These are phyloP conservation scores for Pyrgus malvae DNA, from an alignment of 2,888 invertebrate species.

Conservation along the genomic window DNA sequence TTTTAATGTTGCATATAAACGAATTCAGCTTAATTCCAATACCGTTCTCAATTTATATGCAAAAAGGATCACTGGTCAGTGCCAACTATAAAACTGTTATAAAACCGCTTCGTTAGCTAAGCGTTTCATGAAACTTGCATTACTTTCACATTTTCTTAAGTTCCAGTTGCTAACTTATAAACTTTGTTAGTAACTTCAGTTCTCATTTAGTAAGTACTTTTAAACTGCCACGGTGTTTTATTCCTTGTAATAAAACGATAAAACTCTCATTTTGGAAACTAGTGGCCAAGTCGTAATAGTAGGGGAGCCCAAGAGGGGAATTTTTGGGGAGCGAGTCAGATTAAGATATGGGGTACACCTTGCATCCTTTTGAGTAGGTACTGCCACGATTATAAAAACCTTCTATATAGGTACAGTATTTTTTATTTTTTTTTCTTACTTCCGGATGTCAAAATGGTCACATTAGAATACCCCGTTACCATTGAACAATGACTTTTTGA, in stretches of 20 bases:
- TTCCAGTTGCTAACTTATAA: slow-evolving; percentile 18
- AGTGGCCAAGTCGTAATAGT: background rate
- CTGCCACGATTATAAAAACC: too few relatives aligned
- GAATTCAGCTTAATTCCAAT: too few relatives aligned
- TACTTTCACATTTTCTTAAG: slow-evolving; percentile 21
- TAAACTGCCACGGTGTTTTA: slow-evolving; percentile 19
- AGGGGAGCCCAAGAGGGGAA: too few relatives aligned
- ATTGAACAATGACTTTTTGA: too few relatives aligned
- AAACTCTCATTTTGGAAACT: slow-evolving; percentile 20
- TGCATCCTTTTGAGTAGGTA: too few relatives aligned
- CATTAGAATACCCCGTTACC: too few relatives aligned
- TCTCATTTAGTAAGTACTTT: slow-evolving; percentile 18
- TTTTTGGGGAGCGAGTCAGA: too few relatives aligned
- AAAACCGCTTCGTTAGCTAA: slow-evolving; percentile 16
- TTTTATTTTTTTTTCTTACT: too few relatives aligned
- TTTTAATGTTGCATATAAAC: too few relatives aligned
- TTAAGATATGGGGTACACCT: too few relatives aligned
- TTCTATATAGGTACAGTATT: too few relatives aligned
- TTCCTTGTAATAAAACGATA: slow-evolving; percentile 10
- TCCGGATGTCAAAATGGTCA: too few relatives aligned
- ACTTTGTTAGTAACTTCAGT: slow-evolving; percentile 20
- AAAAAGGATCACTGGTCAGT: slow-evolving; percentile 11
- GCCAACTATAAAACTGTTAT: slow-evolving; percentile 19
- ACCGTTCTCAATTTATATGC: slow-evolving; percentile 31
- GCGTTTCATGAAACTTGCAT: slow-evolving; percentile 21